These are phyloP conservation scores for Cacoxenus indagator DNA, from an alignment of 2,888 invertebrate species.

Conservation along the genomic window DNA sequence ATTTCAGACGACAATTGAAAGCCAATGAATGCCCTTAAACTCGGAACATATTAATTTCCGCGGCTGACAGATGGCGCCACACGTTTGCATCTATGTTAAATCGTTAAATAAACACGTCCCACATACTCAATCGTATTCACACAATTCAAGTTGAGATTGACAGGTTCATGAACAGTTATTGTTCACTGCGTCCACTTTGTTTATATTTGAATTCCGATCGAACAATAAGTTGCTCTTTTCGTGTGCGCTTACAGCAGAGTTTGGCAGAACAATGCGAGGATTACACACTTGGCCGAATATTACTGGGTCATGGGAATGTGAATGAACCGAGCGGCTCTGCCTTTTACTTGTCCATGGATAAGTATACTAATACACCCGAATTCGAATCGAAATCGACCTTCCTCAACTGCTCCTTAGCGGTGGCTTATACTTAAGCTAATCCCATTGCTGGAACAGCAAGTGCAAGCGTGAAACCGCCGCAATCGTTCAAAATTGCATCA, in stretches of 20 bases:
- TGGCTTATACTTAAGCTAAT: conserved; percentile 52
- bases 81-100: conserved; percentile 42
- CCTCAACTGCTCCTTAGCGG: conserved; percentile 35
- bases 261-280: conserved; percentile 42
- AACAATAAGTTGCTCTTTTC: conserved; percentile 28
- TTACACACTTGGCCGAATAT: conserved; percentile 55
- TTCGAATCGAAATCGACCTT: not conserved
- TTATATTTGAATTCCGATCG: conserved; percentile 21
- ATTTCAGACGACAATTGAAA: too few relatives aligned
- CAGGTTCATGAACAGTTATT: conserved; percentile 60
- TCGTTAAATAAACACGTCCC: conserved; percentile 52
- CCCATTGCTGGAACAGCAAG: conserved; percentile 45
- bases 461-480: conserved; percentile 32
- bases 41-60: conserved; percentile 8
- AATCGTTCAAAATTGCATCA: conserved; percentile 7
- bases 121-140: conserved; percentile 45
- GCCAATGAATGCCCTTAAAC: conserved; percentile 24
- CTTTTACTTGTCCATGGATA: not conserved
- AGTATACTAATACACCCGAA: too few relatives aligned
- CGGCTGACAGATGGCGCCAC: conserved; percentile 59
- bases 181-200: conserved; percentile 55
- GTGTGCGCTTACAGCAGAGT: conserved; percentile 19
- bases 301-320: conserved; percentile 55
- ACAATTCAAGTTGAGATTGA: conserved; percentile 58
- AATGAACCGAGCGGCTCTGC: conserved; percentile 37